Evolutionary conservation across 2,888 invertebrate genomes (phyloP), one percentile per base, ranked within the genome.

Genomic region (Eupithecia vulgata): DNA sequence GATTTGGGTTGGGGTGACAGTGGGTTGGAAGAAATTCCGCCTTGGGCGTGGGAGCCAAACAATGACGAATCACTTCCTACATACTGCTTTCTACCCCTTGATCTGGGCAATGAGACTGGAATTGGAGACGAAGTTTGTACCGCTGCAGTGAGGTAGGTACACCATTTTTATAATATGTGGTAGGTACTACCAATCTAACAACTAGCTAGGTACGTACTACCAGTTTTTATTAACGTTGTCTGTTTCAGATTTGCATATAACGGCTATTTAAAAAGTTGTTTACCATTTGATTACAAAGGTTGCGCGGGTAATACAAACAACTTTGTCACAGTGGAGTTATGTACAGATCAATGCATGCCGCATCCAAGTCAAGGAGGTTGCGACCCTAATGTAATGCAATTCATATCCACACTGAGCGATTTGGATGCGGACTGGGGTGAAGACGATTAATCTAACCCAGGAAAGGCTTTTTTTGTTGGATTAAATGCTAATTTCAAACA

Each of bases 261-360:
- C 17, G 17, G 34, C 7, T 34, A 8, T 61, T 5, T 34, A 4
- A 30, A 61, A 61, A 5, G 10, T 17, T 34, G 61, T 5, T 1
- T 30, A 17, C 2, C 1, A 17, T 61, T 61, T 61, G 7, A 2
- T 7, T 64, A 12, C 35, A 12, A 5, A 12, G 62, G 62, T 17
- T 64, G 62, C 12, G 62, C 10, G 21, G 62, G 62, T n/a, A 64
- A 64, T 35, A n/a, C 34, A n/a, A 64, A 64, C 35, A 64, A 64
- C 37, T 64, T 64, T 64, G 37, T n/a, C 1, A 12, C 7, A 10
- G 4, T 37, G 0, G 37, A 37, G 37, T 8, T 15, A 12, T 64
- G 62, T 35, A 37, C 35, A 12, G n/a, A n/a, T 1, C 35, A 64
- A 12, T 64, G 62, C 30, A 64, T 64, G 35, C 34, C 34, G n/a